Conservation (phyloP, 2,113 vertebrate genomes). For the Apistogramma diplotaenia region DNA sequence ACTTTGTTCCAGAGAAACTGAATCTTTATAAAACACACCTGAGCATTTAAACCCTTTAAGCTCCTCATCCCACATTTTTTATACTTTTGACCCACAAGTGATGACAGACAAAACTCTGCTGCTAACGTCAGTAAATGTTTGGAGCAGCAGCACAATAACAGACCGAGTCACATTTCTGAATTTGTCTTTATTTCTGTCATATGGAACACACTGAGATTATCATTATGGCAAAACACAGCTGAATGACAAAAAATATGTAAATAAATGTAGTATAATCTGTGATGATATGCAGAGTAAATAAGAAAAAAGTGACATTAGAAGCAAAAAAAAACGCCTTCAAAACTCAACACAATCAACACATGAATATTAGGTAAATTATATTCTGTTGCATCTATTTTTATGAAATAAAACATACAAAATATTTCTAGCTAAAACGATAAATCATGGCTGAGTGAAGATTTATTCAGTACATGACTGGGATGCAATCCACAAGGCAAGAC, state of each 20-base stretch:
- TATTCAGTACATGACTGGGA: background rate
- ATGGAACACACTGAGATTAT: constrained; percentile 56
- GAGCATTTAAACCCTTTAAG: background rate
- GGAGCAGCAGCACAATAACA: background rate
- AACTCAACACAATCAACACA: constrained; percentile 14
- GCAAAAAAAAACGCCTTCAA: background rate
- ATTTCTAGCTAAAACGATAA: background rate
- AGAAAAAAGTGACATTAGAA: constrained; percentile 26
- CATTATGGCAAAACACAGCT: constrained; percentile 24
- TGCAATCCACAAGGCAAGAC: constrained; percentile 43
- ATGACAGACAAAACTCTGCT: background rate
- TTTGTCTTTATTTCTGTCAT: constrained; percentile 57
- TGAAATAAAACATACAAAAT: constrained; percentile 34
- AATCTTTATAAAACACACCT: background rate
- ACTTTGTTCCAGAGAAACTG: no score
- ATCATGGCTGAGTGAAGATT: constrained; percentile 18
- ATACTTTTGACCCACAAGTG: background rate
- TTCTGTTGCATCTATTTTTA: constrained; percentile 38
- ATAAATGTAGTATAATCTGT: constrained; percentile 32
- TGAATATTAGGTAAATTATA: constrained; percentile 34
- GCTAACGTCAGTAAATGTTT: background rate
- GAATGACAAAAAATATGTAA: constrained; percentile 47
- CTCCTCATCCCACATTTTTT: background rate
- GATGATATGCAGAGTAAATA: constrained; percentile 20
- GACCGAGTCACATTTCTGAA: background rate